Percentiles rank a stretch among this genome's conserved stretches.
Conservation (phyloP, 2,888 invertebrate species). For the Glyphotaelius pellucidus region DNA sequence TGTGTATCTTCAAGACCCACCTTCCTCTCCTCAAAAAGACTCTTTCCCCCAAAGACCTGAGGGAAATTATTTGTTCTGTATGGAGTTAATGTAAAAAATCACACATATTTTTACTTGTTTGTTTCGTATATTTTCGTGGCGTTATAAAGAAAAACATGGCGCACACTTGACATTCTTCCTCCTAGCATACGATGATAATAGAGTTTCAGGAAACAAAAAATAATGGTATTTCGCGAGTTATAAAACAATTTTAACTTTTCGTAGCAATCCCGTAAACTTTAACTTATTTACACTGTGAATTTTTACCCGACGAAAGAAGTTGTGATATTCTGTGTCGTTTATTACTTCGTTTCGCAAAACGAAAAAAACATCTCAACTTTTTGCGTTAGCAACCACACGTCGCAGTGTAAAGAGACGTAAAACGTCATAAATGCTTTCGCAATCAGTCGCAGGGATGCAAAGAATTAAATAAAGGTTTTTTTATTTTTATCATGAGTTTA, state of each 20-base stretch:
- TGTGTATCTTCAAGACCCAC: too few species aligned
- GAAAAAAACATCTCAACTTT: background rate
- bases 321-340: background rate
- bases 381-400: background rate
- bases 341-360: conserved; percentile 3
- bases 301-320: background rate
- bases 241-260: background rate
- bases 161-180: background rate
- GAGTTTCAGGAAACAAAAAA: background rate
- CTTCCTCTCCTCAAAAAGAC: background rate
- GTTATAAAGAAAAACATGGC: too few species aligned
- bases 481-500: background rate
- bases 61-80: too few species aligned
- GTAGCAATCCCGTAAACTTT: background rate
- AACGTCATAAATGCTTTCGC: background rate
- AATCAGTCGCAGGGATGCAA: background rate
- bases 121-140: too few species aligned
- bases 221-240: background rate
- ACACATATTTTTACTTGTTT: too few species aligned
- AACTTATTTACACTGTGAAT: background rate
- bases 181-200: background rate
- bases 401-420: background rate
- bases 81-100: too few species aligned
- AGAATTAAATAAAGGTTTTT: background rate
- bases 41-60: too few species aligned